Conservation (phyloP, 2,888 invertebrate genomes). For the Hedya salicella region DNA sequence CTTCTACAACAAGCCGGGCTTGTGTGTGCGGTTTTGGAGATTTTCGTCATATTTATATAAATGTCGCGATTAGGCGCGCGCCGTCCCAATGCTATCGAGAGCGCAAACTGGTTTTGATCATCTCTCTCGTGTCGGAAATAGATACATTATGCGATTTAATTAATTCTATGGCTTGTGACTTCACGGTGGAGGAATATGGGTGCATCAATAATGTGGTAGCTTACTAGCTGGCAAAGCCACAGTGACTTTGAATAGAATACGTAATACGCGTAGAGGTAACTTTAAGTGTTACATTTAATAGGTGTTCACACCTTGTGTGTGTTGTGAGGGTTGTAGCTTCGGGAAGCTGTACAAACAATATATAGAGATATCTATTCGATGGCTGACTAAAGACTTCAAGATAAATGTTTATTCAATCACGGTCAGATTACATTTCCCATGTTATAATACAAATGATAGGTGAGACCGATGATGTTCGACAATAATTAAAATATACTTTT, state of each 20-base stretch:
- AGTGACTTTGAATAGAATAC: no score
- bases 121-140: conserved; percentile 72
- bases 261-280: neutral
- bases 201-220: conserved; percentile 33
- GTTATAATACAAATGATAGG: no score
- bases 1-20: conserved; percentile 71
- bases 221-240: neutral
- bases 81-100: conserved; percentile 65
- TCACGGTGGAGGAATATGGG: conserved; percentile 61
- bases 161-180: conserved; percentile 72
- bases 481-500: no score
- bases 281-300: no score
- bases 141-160: conserved; percentile 68
- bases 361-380: no score
- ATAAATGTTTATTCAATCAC: no score
- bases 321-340: no score
- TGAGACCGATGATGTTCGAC: no score
- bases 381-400: no score
- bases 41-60: conserved; percentile 79
- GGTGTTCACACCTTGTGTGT: no score
- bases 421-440: no score
- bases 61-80: conserved; percentile 59
- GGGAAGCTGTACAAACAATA: no score
- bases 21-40: conserved; percentile 71
- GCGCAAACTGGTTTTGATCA: conserved; percentile 67